Evolutionary conservation across 1,140 invertebrate species (phyloP).

Genomic region (Drosophila paulistorum): DNA sequence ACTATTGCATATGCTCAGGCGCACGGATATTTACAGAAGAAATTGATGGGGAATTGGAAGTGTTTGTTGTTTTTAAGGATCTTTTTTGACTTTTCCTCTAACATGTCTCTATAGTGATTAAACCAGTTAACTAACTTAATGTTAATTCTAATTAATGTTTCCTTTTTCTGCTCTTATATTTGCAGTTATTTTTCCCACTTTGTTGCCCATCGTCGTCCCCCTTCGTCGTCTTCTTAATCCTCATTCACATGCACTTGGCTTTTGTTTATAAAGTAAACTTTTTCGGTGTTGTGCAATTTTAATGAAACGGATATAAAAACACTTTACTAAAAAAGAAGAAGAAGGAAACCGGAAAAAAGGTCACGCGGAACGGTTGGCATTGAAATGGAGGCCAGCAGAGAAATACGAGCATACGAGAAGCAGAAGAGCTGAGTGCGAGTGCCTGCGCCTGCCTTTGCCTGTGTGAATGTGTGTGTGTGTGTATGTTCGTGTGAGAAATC

Average conservation of each 20-base stretch:
- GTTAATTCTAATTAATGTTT: neutral
- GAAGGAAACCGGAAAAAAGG: neutral
- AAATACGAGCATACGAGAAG: neutral
- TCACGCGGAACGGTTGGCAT: constrained; percentile 27
- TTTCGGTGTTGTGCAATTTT: constrained; percentile 6
- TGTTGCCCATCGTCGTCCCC: neutral
- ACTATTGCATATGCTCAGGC: neutral
- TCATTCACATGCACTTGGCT: neutral
- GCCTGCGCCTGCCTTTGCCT: neutral
- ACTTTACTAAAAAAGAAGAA: neutral
- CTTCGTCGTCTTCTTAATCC: neutral
- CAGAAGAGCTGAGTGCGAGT: neutral
- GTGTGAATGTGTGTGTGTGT: neutral
- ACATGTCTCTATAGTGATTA: neutral
- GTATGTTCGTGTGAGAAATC: neutral
- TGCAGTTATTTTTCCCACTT: neutral
- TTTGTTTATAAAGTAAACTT: constrained; percentile 1
- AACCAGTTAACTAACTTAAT: neutral
- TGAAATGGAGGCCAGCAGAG: constrained; percentile 21
- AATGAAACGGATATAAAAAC: constrained; percentile 7
- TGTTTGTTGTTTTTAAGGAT: too few species aligned
- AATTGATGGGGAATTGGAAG: too few species aligned
- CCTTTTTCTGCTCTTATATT: neutral
- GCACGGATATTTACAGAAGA: neutral
- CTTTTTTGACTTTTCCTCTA: too few species aligned